Evolutionary conservation across 2,113 vertebrate genomes (phyloP).

Genomic region (Trichomycterus rosablanca): DNA sequence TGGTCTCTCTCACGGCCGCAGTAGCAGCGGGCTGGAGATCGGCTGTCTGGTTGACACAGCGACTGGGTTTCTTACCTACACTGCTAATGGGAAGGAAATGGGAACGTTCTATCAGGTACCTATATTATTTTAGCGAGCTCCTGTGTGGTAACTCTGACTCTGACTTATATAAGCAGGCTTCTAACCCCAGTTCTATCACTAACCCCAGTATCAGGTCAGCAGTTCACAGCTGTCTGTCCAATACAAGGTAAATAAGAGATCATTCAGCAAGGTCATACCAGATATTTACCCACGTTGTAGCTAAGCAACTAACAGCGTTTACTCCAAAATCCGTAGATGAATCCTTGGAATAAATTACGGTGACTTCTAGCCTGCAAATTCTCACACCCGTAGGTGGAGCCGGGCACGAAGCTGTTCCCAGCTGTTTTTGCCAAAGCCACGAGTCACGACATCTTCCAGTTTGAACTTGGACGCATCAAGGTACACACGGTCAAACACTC

Average conservation of each 20-base stretch:
- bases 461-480: slow-evolving; percentile 87
- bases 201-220: no score
- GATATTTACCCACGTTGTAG: no score
- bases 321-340: no score
- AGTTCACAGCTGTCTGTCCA: no score
- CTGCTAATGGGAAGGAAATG: slow-evolving; percentile 86
- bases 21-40: slow-evolving; percentile 83
- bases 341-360: no score
- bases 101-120: slow-evolving; percentile 82
- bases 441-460: slow-evolving; percentile 85
- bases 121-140: neutral
- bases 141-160: no score
- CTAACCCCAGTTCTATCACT: no score
- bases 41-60: slow-evolving; percentile 85
- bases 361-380: neutral
- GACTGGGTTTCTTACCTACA: slow-evolving; percentile 87
- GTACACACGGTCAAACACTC: slow-evolving; percentile 62
- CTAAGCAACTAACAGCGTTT: no score
- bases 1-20: slow-evolving; percentile 83
- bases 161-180: no score
- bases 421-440: slow-evolving; percentile 93
- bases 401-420: slow-evolving; percentile 87
- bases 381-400: slow-evolving; percentile 77
- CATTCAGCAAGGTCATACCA: no score
- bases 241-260: no score